Evolutionary conservation across 1,140 invertebrate species (phyloP), one percentile per base, ranked within the genome.

Genomic region (Danaus melanippus): DNA sequence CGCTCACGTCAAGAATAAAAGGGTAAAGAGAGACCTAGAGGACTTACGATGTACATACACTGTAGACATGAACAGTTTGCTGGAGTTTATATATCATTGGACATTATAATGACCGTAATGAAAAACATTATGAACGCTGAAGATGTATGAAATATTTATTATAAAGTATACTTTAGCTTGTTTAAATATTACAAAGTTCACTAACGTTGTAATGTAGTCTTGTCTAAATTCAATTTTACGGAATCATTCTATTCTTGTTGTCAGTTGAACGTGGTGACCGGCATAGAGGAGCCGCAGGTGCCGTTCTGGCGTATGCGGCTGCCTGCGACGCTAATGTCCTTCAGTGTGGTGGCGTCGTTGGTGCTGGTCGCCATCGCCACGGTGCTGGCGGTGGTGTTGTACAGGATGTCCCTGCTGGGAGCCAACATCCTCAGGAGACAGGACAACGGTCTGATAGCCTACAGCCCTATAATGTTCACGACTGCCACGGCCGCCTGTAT

Each of bases 381-480:
- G 0, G 95, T 98, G 9, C 87, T 98, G 57, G 96, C 92, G 10
- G 96, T 98, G 17, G 96, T 98, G 64, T 85, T 98, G 0, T 98
- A 98, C 83, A 90, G 97, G 45, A 96, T 98, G 91, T 94, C 95
- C 2, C 88, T 96, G 50, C 86, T 96, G 64, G 93, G 95, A 4
- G 85, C 92, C 32, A 88, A 87, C 12, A 75, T 86, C 12, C 88
- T 89, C 62, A 83, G 90, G 8, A 88, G 93, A 61, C 60, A 76
- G 21, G 69, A 76, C 42, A 80, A 74, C 62, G 67, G 41, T 15
- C 70, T 84, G 8, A 91, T 92, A 50, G 92, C 90, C 8, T 92
- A 90, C 64, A 92, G 92, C 73, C 92, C 93, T 1, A 92, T 94
- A 56, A 89, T 97, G 53, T 91, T 97, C 66, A 94, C 94, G 6